phyloP scores from a whole-genome alignment of 37 sponge, comb jelly and placozoan species.

The Halisarca cf. caerulea region DNA sequence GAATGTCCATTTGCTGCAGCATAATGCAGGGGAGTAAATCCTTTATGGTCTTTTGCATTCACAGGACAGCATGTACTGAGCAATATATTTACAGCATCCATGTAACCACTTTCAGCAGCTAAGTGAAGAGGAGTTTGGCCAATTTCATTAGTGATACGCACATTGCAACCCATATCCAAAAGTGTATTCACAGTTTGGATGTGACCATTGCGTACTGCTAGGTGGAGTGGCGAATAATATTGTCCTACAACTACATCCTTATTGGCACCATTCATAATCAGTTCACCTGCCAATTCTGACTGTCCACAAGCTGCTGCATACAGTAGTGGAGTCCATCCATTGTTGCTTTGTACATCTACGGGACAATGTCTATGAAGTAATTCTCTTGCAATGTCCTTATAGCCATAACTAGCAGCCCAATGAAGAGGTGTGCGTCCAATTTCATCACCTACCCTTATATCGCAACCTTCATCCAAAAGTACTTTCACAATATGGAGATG shows the following conservation, averaged over 20 bases:
- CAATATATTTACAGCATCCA: not conserved
- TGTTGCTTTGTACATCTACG: not conserved
- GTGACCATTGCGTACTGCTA: not conserved
- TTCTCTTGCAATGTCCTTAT: not conserved
- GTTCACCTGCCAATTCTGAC: not conserved
- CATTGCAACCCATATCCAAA: not conserved
- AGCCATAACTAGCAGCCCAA: not conserved
- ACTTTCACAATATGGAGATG: not conserved
- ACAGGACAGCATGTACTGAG: not conserved
- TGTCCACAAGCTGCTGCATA: not conserved
- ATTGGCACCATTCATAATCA: not conserved
- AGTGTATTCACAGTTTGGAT: not conserved
- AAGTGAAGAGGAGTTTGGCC: not conserved
- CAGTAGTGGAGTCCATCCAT: conserved; percentile 9
- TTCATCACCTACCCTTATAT: not conserved
- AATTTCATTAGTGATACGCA: not conserved
- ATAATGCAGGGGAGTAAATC: conserved; percentile 2
- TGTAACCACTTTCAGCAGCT: not conserved
- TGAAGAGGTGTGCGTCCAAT: not conserved
- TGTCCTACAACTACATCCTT: not conserved
- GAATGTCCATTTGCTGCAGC: not conserved
- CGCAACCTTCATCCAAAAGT: conserved; percentile 1
- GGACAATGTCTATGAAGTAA: not conserved
- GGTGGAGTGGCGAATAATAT: conserved; percentile 4
- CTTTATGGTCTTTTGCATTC: not conserved